Evolutionary conservation across 53 echinoderm and acorn worm genomes (phyloP), one percentile per base, ranked within the genome.

Genomic region (Holothuria leucospilota): DNA sequence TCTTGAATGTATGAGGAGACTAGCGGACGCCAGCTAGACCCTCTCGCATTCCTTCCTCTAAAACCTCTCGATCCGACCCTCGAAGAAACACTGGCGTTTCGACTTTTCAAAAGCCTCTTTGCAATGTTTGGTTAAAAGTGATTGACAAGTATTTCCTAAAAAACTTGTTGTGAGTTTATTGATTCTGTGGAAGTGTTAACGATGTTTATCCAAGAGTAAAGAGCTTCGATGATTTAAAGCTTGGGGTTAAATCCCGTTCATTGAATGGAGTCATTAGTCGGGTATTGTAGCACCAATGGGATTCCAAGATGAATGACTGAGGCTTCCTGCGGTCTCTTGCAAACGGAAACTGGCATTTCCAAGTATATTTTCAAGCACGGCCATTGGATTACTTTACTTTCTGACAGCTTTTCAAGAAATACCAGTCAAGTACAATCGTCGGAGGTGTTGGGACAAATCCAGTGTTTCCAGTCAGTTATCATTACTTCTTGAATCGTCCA

Each of bases 191-290:
- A 78, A 78, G 79, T 78, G 79, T 78, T 78, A 78, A 78, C 53
- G 79, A 78, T 78, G 79, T 78, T 78, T 78, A 78, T 78, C 79
- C 79, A 78, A 24, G 60, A 78, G 51, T 78, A 59, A 59, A 59
- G 60, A 20, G 79, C 13, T 24, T 29, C 38, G 29, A 78, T 53
- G 60, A 56, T 49, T 53, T 25, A 52, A 59, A 53, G 58, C 79
- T 78, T 78, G 21, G 30, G 79, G 58, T 58, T 59, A 58, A 78
- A 78, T 78, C 79, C 79, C 79, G 15, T 25, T 11, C 53, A 58
- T 78, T 78, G 56, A 78, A 78, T 58, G 53, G 79, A 78, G 51
- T 78, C 79, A 78, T 78, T 78, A 78, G 79, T 53, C 0, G 20
- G 2, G 26, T 59, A 58, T 78, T 78, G 79, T 78, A 20, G 53